Conservation (phyloP, 2,888 invertebrate genomes). For the Drosophila rubida region DNA sequence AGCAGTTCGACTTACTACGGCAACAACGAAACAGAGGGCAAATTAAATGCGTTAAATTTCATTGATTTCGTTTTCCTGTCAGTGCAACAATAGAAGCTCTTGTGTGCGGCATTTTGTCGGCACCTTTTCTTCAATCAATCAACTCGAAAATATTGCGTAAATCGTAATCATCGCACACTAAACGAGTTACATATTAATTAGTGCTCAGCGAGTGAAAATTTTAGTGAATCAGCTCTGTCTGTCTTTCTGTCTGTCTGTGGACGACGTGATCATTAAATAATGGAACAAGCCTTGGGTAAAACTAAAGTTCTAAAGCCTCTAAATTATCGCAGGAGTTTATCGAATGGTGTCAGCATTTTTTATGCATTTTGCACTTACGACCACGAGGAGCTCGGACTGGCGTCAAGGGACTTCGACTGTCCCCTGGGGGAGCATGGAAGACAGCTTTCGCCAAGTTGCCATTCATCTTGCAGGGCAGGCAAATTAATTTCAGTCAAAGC, state of each 20-base stretch:
- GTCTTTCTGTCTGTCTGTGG: neutral
- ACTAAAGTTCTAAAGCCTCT: constrained; percentile 16
- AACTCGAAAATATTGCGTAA: constrained; percentile 39
- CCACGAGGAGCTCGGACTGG: constrained; percentile 15
- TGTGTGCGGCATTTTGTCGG: constrained; percentile 41
- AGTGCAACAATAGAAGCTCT: constrained; percentile 34
- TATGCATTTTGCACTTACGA: constrained; percentile 60
- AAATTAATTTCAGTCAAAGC: constrained; percentile 76
- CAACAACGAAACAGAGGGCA: constrained; percentile 27
- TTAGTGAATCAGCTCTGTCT: neutral
- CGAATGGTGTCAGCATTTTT: constrained; percentile 65
- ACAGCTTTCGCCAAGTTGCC: constrained; percentile 60
- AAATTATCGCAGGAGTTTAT: constrained; percentile 34
- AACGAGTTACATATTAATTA: constrained; percentile 54
- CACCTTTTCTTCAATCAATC: constrained; percentile 48
- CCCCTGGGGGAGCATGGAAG: constrained; percentile 34
- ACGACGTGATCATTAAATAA: neutral
- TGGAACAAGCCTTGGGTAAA: neutral
- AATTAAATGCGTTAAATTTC: constrained; percentile 48
- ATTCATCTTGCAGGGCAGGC: constrained; percentile 63
- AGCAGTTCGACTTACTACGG: constrained; percentile 7
- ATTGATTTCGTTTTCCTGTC: constrained; percentile 42
- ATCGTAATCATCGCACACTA: constrained; percentile 29
- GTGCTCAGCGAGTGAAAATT: neutral
- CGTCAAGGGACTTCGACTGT: neutral